A percentile compares a stretch with the other conserved stretches of the same genome.
phyloP scores from a whole-genome alignment of 2,797 vertebrate species.

The Chelmon rostratus region DNA sequence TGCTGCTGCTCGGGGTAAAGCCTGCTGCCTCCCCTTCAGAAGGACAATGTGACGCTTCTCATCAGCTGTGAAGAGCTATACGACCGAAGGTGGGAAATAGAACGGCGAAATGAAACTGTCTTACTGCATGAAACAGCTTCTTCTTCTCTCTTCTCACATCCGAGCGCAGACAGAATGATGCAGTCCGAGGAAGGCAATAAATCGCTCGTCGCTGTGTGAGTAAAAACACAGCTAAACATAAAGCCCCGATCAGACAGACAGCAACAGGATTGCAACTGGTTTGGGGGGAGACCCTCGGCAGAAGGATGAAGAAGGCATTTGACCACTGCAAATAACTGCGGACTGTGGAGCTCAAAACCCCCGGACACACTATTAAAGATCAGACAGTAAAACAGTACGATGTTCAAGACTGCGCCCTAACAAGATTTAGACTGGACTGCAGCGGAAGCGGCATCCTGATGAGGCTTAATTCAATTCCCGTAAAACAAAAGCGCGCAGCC shows the following conservation, averaged over 20 bases:
- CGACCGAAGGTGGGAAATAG: constrained; percentile 50
- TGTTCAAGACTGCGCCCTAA: constrained; percentile 32
- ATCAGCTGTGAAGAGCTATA: constrained; percentile 38
- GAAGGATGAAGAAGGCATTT: background rate
- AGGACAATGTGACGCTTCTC: constrained; percentile 71
- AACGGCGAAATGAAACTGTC: constrained; percentile 56
- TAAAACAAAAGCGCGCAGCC: constrained; percentile 39
- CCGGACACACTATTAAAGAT: constrained; percentile 17
- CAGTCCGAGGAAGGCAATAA: constrained; percentile 61
- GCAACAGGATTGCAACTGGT: constrained; percentile 35
- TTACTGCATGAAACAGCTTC: constrained; percentile 43
- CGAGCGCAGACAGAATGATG: constrained; percentile 59
- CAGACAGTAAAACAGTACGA: constrained; percentile 10
- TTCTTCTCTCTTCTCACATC: constrained; percentile 43
- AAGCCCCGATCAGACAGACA: constrained; percentile 47
- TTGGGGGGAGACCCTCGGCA: constrained; percentile 1
- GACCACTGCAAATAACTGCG: constrained; percentile 12
- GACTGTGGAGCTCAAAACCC: constrained; percentile 18
- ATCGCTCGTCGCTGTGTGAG: constrained; percentile 48
- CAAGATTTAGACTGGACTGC: constrained; percentile 49
- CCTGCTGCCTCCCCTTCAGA: constrained; percentile 73
- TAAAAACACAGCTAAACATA: constrained; percentile 60
- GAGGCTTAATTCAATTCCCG: constrained; percentile 43
- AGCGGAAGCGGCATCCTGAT: constrained; percentile 44
- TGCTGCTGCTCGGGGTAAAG: constrained; percentile 57